Percentiles rank a stretch among this genome's conserved stretches.
Evolutionary conservation across 2,797 vertebrate species (phyloP).

Genomic region (Pipistrellus pygmaeus): DNA sequence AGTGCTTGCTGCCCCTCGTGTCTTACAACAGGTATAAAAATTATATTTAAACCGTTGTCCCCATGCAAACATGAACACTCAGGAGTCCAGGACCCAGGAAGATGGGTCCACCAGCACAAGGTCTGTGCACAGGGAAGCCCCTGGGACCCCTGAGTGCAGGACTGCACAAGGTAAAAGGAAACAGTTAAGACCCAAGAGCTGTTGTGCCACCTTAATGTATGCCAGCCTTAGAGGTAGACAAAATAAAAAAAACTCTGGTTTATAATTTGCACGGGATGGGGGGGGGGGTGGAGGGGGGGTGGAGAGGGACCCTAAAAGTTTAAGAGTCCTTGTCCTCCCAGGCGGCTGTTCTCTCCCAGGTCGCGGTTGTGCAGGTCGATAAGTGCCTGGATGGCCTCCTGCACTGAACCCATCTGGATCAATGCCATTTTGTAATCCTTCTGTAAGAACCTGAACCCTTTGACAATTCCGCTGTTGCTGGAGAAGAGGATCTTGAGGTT

Average conservation of each 20-base stretch:
- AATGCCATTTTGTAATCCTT: slow-evolving; percentile 99
- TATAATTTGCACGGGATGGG: slow-evolving; percentile 82
- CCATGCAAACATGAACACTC: slow-evolving; percentile 85
- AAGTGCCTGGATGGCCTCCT: slow-evolving; percentile 96
- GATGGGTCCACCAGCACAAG: background rate
- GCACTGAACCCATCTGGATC: slow-evolving; percentile 97
- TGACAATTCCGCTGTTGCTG: slow-evolving; percentile 92
- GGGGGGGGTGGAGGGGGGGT: no score
- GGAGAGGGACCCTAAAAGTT: slow-evolving; percentile 82
- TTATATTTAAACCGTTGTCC: slow-evolving; percentile 92
- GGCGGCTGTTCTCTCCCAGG: slow-evolving; percentile 96
- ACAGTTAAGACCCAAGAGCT: slow-evolving; percentile 81
- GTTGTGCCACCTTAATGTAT: slow-evolving; percentile 79
- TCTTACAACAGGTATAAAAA: slow-evolving; percentile 93
- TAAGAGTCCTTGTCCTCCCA: slow-evolving; percentile 80
- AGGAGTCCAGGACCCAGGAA: slow-evolving; percentile 68
- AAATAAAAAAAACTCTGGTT: slow-evolving; percentile 88
- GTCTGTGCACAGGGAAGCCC: slow-evolving; percentile 54
- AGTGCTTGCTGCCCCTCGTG: slow-evolving; percentile 90
- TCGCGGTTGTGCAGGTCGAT: slow-evolving; percentile 98
- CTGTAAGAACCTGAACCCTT: slow-evolving; percentile 99
- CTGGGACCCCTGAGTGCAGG: slow-evolving; percentile 6
- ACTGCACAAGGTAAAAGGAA: slow-evolving; percentile 32
- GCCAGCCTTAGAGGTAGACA: slow-evolving; percentile 79
- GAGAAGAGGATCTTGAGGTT: slow-evolving; percentile 95